phyloP scores from a whole-genome alignment of 1,140 invertebrate genomes.

The Drosophila neocordata region DNA sequence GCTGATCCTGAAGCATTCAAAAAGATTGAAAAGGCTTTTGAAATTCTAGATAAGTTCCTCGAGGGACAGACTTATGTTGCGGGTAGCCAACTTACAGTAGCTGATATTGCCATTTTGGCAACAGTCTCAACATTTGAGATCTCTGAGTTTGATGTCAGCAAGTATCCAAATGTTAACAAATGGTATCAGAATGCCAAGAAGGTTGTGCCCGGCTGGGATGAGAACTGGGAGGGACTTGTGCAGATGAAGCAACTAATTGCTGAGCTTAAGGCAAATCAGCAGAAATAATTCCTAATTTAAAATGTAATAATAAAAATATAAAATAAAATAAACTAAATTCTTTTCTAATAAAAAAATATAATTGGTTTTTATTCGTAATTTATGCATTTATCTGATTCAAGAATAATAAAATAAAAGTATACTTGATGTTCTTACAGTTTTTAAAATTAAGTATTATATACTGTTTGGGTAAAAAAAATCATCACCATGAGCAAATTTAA shows the following conservation, averaged over 20 bases:
- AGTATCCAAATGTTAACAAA: constrained; percentile 86
- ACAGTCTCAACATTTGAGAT: constrained; percentile 86
- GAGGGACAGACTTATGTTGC: constrained; percentile 86
- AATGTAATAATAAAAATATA: background rate
- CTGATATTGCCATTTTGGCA: constrained; percentile 86
- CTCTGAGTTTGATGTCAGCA: constrained; percentile 85
- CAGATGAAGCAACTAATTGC: constrained; percentile 17
- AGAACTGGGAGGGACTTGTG: constrained; percentile 27
- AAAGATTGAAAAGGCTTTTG: constrained; percentile 86
- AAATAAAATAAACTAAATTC: background rate
- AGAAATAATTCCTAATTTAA: background rate
- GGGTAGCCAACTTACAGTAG: constrained; percentile 88
- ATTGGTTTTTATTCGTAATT: too few relatives aligned
- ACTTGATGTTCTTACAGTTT: too few relatives aligned
- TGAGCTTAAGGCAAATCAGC: background rate
- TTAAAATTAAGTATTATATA: too few relatives aligned
- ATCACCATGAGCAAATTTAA: too few relatives aligned
- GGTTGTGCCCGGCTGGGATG: constrained; percentile 85
- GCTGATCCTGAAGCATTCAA: constrained; percentile 86
- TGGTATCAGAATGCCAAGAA: constrained; percentile 88
- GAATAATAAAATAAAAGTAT: too few relatives aligned
- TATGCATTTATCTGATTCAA: too few relatives aligned
- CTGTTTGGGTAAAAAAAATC: too few relatives aligned
- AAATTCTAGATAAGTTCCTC: constrained; percentile 87
- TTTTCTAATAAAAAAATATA: too few relatives aligned